Evolutionary conservation across 2,113 vertebrate species (phyloP), one percentile per base, ranked within the genome.

Genomic region (Eubucco bourcierii): DNA sequence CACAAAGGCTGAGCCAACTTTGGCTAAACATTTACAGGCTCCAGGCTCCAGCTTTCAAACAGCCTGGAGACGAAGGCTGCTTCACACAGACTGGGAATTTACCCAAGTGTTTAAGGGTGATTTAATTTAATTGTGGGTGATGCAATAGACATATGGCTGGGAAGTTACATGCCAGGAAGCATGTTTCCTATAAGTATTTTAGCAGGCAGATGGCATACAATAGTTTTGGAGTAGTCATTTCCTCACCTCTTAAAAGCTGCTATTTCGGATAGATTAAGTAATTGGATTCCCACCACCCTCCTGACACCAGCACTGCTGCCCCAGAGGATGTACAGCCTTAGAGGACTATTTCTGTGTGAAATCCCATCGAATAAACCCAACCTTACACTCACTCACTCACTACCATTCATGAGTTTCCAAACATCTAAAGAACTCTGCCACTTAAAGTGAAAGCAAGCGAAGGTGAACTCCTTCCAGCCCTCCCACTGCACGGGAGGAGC

Each of bases 191-290:
- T 94, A 95, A 96, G 95, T 80, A 50, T 66, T 92, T 77, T 41
- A 89, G 95, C 96, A 95, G 94, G 94, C 95, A 96, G 96, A 94
- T 95, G 95, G 93, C 90, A 94, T 56, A 95, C 93, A 96, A 96
- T 95, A 72, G 83, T 70, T 94, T 90, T 16, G 83, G 80, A 66
- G 80, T 7, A 83, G 91, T 97, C 95, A 95, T 95, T 96, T 97
- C 95, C 96, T 80, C 90, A 90, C 78, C 90, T 81, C 85, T 76
- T 55, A 44, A 21, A 93, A 74, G 89, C 20, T 82, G 16, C 87
- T 96, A 85, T 95, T 97, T 94, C 1, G 37, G 87, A 92, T 59
- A 89, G 82, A 81, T 76, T 89, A 92, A 91, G 66, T 85, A 93
- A 93, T 65, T 27, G 15, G 31, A 63, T 85, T 89, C 70, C 80